Base-by-base conservation (phyloP, 2,797 vertebrate species). In the Premnoplex brunnescens region DNA sequence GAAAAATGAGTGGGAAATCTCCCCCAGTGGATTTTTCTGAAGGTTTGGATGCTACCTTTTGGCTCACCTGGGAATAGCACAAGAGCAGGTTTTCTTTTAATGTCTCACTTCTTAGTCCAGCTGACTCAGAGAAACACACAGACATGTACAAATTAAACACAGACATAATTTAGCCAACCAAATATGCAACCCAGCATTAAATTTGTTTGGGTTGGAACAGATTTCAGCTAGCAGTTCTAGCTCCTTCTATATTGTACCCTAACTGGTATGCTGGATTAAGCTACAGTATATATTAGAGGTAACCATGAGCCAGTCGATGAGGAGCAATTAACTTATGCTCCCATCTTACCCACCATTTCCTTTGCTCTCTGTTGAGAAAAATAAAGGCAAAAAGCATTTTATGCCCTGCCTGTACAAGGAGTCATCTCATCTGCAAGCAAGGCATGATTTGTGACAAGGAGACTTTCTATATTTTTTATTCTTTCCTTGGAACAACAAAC, bases 121-220 rank as follows among this genome's bases (percentile, higher is more conserved):
- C 82, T 94, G 89, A 93, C 77, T 81, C 85, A 86, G 66, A 91
- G 49, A 69, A 96, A 78, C n/a, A 44, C n/a, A 37, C 26, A 91
- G 69, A 46, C 52, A 73, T 46, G 85, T 86, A 66, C 66, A 91
- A 93, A 90, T 92, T 59, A 86, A 92, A 91, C 54, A 68, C 81
- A 92, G 87, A 76, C 76, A 49, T 48, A 49, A 66, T 92, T 91
- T 88, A 92, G 85, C 66, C 0, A 0, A 79, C 36, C 58, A 95
- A 88, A 78, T 69, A 81, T 76, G 63, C 73, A 92, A 78, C 16
- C 62, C 66, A 63, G 80, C 30, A n/a, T 81, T 88, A 83, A 34
- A 80, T 62, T 64, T 94, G 55, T 94, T 96, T 91, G 91, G 6
- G 14, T 92, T 96, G 92, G 87, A 92, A 66, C n/a, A 44, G 60